Percentiles rank a stretch among this genome's conserved stretches.
phyloP scores from a whole-genome alignment of 2,113 vertebrate species.

The Pomatorhinus ruficollis region DNA sequence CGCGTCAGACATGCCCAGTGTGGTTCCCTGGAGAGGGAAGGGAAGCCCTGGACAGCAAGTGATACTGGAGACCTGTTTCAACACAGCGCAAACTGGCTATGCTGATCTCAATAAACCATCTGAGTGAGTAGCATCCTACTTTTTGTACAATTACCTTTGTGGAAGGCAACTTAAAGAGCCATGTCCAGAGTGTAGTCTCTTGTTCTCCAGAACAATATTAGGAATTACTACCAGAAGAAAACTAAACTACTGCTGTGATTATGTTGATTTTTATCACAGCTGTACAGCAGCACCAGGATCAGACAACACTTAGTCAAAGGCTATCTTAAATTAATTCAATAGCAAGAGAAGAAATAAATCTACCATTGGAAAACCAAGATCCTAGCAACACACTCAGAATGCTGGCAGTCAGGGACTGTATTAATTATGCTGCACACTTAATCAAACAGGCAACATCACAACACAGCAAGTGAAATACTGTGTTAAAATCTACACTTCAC shows the following conservation, averaged over 20 bases:
- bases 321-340: not conserved
- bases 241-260: not conserved
- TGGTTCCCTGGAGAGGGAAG: not conserved
- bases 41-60: not conserved
- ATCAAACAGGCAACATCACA: not conserved
- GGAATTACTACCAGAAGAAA: not conserved
- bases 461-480: not conserved
- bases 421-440: not conserved
- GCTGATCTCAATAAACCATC: not conserved
- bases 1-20: fast-evolving
- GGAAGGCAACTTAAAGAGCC: not conserved
- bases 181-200: not conserved
- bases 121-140: not conserved
- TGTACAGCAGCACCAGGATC: not conserved
- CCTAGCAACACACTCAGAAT: not conserved
- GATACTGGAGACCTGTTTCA: not conserved
- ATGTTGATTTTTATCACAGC: not conserved
- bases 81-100: not conserved
- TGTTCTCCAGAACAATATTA: not conserved
- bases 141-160: not conserved
- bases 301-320: not conserved
- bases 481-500: not conserved
- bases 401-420: not conserved
- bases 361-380: not conserved
- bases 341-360: not conserved